Conservation (phyloP, 2,113 vertebrate genomes). For the Macrotis lagotis region DNA sequence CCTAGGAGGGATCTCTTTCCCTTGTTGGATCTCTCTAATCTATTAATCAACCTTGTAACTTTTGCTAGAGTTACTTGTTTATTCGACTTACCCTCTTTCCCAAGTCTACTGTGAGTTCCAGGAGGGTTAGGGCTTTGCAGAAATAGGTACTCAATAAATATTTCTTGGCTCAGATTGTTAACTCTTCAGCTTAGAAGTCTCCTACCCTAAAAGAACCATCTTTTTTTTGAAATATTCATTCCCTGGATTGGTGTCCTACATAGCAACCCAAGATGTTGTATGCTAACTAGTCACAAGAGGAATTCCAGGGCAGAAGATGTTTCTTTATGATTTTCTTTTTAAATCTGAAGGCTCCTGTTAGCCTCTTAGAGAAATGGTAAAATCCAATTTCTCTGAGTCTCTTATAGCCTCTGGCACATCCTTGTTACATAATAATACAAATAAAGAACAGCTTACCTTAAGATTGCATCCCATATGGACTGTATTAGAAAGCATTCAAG, state of each 20-base stretch:
- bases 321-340: conserved; percentile 35
- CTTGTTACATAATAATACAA: background rate
- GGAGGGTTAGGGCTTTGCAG: background rate
- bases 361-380: conserved; percentile 56
- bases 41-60: background rate
- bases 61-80: background rate
- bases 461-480: background rate
- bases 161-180: background rate
- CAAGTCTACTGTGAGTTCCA: background rate
- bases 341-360: conserved; percentile 34
- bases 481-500: background rate
- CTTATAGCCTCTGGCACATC: background rate
- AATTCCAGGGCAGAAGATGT: conserved; percentile 39
- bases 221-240: background rate
- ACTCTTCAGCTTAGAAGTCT: background rate
- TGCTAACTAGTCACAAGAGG: background rate
- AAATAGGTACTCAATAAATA: background rate
- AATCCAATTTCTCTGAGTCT: conserved; percentile 53
- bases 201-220: background rate
- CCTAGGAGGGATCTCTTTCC: background rate
- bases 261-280: conserved; percentile 6
- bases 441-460: background rate
- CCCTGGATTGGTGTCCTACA: conserved; percentile 10
- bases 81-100: background rate
- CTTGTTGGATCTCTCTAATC: background rate